phyloP scores from a whole-genome alignment of 2,888 invertebrate species.

The Dusona sp. region DNA sequence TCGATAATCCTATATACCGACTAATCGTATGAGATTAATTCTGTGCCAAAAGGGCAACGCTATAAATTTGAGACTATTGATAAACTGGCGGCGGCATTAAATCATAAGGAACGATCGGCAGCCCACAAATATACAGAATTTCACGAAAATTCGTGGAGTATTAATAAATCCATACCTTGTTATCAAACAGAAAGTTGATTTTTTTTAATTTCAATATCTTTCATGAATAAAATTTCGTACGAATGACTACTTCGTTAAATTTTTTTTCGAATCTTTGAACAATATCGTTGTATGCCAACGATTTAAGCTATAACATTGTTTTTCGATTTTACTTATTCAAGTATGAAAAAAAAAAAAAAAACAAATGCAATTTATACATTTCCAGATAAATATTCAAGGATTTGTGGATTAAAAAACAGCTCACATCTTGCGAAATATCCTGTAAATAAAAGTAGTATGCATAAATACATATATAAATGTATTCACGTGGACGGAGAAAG shows the following conservation, averaged over 20 bases:
- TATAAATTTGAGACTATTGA: conserved; percentile 18
- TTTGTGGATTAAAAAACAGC: background rate
- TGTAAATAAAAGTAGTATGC: background rate
- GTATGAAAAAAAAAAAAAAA: background rate
- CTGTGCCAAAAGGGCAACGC: background rate
- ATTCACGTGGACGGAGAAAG: background rate
- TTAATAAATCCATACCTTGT: background rate
- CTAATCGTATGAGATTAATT: conserved; percentile 15
- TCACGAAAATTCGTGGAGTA: background rate
- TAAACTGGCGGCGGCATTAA: conserved; percentile 1
- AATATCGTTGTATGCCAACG: too few species aligned
- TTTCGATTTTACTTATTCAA: background rate
- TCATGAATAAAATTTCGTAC: background rate
- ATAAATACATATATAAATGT: background rate
- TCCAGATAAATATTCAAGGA: background rate
- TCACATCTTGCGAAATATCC: background rate
- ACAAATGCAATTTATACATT: background rate
- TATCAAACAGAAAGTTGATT: background rate
- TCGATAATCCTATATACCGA: conserved; percentile 1
- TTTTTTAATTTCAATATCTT: background rate
- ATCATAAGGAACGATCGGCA: conserved; percentile 4
- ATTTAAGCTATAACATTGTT: background rate
- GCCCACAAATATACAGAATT: background rate
- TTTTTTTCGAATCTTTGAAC: too few species aligned
- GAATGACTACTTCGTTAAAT: background rate